These are phyloP conservation scores for Clinocottus analis DNA, from an alignment of 2,113 vertebrate species.

Conservation along the genomic window DNA sequence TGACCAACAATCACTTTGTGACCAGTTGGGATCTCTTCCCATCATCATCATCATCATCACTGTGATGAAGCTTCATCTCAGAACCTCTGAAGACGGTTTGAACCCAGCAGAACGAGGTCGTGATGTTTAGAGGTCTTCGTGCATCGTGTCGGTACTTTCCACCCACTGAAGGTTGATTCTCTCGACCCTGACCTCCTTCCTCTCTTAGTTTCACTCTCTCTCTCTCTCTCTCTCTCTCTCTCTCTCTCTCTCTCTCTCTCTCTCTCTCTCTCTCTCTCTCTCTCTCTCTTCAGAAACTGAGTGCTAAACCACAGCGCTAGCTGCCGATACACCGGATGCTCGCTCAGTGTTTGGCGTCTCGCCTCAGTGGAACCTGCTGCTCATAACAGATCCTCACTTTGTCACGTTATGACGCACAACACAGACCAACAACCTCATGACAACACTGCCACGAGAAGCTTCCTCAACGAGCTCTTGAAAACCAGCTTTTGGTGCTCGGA, in stretches of 20 bases:
- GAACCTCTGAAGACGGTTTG: no score
- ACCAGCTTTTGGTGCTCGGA: neutral
- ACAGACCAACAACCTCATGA: neutral
- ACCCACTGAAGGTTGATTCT: no score
- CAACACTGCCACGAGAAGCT: neutral
- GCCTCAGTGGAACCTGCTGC: no score
- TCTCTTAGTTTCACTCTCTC: no score
- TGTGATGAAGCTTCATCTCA: no score
- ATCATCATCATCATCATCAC: no score
- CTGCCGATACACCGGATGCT: slow-evolving; percentile 48
- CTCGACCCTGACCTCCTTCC: no score
- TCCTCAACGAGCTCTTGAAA: neutral
- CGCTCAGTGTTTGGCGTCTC: neutral
- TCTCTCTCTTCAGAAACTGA: slow-evolving; percentile 54
- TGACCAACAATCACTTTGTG: no score
- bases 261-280: neutral
- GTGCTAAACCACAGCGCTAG: slow-evolving; percentile 39
- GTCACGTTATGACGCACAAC: neutral
- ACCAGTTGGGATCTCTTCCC: no score
- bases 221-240: neutral
- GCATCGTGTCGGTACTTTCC: neutral
- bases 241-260: neutral
- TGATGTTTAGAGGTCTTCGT: no score
- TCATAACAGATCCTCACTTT: neutral
- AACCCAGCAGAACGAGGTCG: no score